Conservation (phyloP, 2,888 invertebrate genomes). For the Apodemia duryi region DNA sequence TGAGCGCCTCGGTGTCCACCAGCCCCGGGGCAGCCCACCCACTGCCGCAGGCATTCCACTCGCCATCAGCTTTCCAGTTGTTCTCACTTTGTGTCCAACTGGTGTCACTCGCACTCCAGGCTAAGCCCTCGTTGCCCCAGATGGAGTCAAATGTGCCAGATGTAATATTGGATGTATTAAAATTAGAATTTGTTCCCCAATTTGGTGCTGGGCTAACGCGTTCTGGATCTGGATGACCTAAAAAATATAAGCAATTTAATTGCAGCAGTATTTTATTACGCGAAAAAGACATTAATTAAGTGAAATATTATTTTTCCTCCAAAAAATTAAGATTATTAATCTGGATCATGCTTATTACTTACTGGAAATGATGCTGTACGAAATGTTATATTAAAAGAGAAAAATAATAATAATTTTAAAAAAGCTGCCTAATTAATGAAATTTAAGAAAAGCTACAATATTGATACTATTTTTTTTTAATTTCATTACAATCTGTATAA, state of each 20-base stretch:
- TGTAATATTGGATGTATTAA: background rate
- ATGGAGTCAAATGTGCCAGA: constrained; percentile 28
- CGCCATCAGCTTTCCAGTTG: constrained; percentile 85
- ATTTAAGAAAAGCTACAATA: too few species aligned
- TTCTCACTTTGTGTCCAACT: constrained; percentile 82
- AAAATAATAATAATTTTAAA: too few species aligned
- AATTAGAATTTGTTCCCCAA: constrained; percentile 29
- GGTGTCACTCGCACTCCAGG: constrained; percentile 79
- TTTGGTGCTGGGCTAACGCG: constrained; percentile 46
- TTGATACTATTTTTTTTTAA: too few species aligned
- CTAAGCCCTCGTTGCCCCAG: constrained; percentile 90
- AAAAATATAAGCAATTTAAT: constrained; percentile 36
- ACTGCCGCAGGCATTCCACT: constrained; percentile 79
- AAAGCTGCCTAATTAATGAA: too few species aligned
- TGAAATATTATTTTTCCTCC: too few species aligned
- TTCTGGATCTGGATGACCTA: constrained; percentile 38
- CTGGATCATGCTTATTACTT: too few species aligned
- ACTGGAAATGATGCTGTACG: too few species aligned
- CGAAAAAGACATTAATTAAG: too few species aligned
- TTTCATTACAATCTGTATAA: too few species aligned
- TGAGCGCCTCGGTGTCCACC: constrained; percentile 89
- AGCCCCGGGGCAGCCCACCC: constrained; percentile 84
- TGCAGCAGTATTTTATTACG: too few species aligned
- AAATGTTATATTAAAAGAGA: too few species aligned
- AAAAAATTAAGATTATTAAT: too few species aligned